Evolutionary conservation across 2,113 vertebrate species (phyloP), one percentile per base, ranked within the genome.

Genomic region (Colaptes auratus): DNA sequence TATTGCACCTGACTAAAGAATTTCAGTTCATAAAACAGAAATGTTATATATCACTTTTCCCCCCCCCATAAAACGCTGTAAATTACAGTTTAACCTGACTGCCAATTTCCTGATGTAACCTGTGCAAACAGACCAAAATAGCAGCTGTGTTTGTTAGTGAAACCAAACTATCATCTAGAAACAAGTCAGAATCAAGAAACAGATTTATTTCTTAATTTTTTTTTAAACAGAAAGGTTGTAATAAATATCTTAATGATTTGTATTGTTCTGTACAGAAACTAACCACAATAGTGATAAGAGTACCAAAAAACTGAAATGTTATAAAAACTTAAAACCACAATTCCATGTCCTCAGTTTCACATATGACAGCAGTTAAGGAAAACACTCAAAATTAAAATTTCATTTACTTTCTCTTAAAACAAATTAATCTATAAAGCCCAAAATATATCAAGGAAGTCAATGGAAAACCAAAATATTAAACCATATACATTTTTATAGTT

Each of bases 31-130:
- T 65, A 75, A 89, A 82, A 55, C 7, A n/a, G 7, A 86, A 53
- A 56, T 69, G 12, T 28, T 85, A 33, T 16, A 15, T 50, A 73
- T 77, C 71, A 67, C 24, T 17, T 46, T 52, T 74, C 86, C 82
- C 65, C 31, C 19, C 18, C 17, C 7, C 66, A 70, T 21, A 63
- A 8, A 69, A 66, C 17, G 19, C 61, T 60, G 17, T 74, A 80
- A 87, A 87, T 56, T 77, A 59, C 30, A 67, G 42, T 79, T 92
- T 56, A 91, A 91, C 13, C 39, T 30, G 53, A 85, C 35, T 63
- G 12, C 25, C 12, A 28, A 69, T 58, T 72, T 86, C 70, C 48
- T 74, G 20, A 73, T 28, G 58, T 78, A 74, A 0, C 1, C 7
- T 63, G 7, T 64, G 46, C 46, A 89, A 75, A 59, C 12, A 73